Evolutionary conservation across 2,888 invertebrate genomes (phyloP), one percentile per base, ranked within the genome.

Genomic region (Boloria selene): DNA sequence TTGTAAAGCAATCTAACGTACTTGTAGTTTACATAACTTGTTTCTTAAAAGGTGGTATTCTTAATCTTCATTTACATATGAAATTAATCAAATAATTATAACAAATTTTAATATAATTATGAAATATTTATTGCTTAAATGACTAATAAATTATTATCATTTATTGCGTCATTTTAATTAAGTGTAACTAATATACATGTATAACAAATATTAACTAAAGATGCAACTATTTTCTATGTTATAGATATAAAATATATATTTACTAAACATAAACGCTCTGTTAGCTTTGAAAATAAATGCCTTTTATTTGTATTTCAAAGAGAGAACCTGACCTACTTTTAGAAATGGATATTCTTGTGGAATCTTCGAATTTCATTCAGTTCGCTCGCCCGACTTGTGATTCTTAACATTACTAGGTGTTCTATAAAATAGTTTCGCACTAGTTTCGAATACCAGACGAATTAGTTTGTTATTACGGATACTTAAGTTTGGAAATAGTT

Each of bases 321-420:
- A 56, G 50, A 45, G 51, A 50, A 63, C 53, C 18, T 63, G 69
- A 61, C 66, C 64, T 52, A 69, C 50, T 64, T 69, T 69, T 51
- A 53, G 49, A 61, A 66, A 67, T 66, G 61, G 66, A 69, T 64
- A 64, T 49, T 66, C 61, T 64, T 53, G 61, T 62, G 69, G 56
- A 56, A 69, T 69, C 64, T 61, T 52, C 66, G 63, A 63, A 56
- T 69, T 61, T 69, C 61, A 50, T 52, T 61, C 64, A 49, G 45
- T 16, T 56, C 16, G 49, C 52, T 42, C 17, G 47, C 54, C 54
- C 59, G 59, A 60, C 59, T n/a, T 38, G 65, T 56, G 65, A 69
- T 65, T 65, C 59, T 52, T 61, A 26, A 59, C 51, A 56, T 65
- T 62, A 49, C 59, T 60, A 49, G 49, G 60, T 49, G 42, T n/a